Evolutionary conservation across 2,797 vertebrate species (phyloP).

Genomic region (Aotus griseimembra): DNA sequence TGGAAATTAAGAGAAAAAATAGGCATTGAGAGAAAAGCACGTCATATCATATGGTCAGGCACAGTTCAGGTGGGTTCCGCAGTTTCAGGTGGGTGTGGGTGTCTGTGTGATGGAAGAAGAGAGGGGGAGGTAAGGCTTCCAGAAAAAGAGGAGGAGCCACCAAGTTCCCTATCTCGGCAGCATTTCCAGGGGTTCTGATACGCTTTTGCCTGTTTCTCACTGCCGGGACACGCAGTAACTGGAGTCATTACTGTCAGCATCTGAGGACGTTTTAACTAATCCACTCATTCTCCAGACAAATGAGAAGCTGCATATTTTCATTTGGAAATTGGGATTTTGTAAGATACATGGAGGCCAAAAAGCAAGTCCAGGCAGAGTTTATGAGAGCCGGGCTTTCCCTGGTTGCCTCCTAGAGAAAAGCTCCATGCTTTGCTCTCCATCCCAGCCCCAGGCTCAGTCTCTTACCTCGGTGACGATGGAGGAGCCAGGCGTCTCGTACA

Average conservation of each 20-base stretch:
- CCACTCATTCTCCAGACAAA: too few relatives aligned
- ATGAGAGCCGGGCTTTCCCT: background rate
- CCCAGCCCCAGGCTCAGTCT: slow-evolving; percentile 39
- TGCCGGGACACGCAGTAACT: background rate
- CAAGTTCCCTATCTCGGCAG: background rate
- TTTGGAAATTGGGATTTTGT: background rate
- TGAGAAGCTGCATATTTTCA: background rate
- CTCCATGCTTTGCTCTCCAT: fast-evolving
- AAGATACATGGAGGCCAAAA: background rate
- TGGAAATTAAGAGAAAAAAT: background rate
- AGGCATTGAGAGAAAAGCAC: background rate
- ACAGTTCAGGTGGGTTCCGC: fast-evolving
- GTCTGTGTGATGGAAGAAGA: fast-evolving
- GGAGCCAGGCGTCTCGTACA: slow-evolving; percentile 80
- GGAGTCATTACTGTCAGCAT: background rate
- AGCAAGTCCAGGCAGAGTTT: background rate
- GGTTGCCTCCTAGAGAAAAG: background rate
- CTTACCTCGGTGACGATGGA: slow-evolving; percentile 88
- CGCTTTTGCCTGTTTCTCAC: background rate
- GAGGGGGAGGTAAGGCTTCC: background rate
- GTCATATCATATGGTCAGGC: fast-evolving
- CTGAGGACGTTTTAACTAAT: background rate
- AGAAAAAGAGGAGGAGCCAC: background rate
- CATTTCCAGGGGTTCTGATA: background rate
- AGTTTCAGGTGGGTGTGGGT: fast-evolving